Base-by-base conservation (phyloP, 1,140 invertebrate genomes). In the Nephila pilipes region DNA sequence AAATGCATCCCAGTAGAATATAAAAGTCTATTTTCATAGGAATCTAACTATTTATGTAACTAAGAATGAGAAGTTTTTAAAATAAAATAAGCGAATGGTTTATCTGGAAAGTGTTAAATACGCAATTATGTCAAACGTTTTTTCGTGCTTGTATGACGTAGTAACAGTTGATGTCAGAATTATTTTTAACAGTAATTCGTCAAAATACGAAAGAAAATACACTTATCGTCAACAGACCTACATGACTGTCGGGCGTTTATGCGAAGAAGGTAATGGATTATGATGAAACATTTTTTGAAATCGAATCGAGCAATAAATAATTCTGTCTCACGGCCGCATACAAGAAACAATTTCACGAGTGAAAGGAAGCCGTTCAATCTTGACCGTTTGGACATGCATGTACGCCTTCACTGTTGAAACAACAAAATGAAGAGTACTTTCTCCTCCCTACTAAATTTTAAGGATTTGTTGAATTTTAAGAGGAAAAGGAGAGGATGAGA, bases 261-360 rank as follows among this genome's bases (percentile, higher is more conserved):
- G 46, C 22, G 22, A 5, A 60, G 58, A 69, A 8, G 65, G 25
- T 25, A 69, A 69, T 69, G 10, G n/a, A 81, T 54, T n/a, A 54
- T 46, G 79, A 81, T 46, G n/a, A 81, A 81, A 81, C n/a, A 81
- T 22, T 46, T 81, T 36, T 4, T 81, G n/a, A 29, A 81, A 69
- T 32, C 25, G 65, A 69, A 69, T 69, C 22, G 12, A 18, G 58
- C 16, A 60, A 60, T 60, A 60, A 60, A 18, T 60, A 60, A 60
- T 60, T 18, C 58, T 60, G 16, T 22, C 18, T 22, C 58, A 60
- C 4, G 12, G 58, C 16, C 58, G 58, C 20, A 1, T 60, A 60
- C 22, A 4, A 18, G 22, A 22, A 60, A 60, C 22, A 22, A 18
- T 18, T 18, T 22, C 16, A 60, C 22, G 58, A 60, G 22, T 60